Conservation (phyloP, 2,888 invertebrate genomes). For the Polyommatus iphigenia region DNA sequence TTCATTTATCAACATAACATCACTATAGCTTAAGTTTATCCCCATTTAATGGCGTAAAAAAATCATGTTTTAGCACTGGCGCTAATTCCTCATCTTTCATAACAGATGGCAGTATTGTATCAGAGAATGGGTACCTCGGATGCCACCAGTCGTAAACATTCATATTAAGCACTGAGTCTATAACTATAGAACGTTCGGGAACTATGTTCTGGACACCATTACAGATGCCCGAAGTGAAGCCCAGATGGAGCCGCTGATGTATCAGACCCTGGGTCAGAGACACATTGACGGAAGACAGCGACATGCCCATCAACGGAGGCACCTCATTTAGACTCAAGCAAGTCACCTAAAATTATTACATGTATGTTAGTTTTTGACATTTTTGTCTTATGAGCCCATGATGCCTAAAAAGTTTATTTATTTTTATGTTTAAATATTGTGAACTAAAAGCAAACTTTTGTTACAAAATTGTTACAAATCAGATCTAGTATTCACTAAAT, state of each 20-base stretch:
- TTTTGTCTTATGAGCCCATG: neutral
- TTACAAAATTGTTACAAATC: neutral
- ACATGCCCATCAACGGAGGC: conserved; percentile 81
- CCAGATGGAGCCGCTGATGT: conserved; percentile 77
- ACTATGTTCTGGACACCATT: conserved; percentile 54
- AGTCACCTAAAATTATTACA: conserved; percentile 67
- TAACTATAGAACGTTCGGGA: conserved; percentile 56
- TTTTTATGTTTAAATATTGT: neutral
- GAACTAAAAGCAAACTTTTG: neutral
- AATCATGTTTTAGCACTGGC: conserved; percentile 58
- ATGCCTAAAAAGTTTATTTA: neutral
- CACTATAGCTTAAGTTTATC: conserved; percentile 34
- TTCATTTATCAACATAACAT: conserved; percentile 35
- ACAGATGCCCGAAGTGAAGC: conserved; percentile 64
- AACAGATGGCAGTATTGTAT: conserved; percentile 50
- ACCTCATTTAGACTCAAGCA: conserved; percentile 78
- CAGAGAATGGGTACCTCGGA: conserved; percentile 68
- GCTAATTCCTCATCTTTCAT: conserved; percentile 54
- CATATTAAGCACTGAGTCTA: conserved; percentile 60
- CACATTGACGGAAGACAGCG: conserved; percentile 76
- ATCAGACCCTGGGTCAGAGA: conserved; percentile 77
- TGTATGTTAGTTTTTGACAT: no score
- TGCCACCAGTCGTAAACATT: conserved; percentile 84
- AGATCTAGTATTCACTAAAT: neutral
- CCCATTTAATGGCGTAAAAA: conserved; percentile 48